Evolutionary conservation across 2,888 invertebrate species (phyloP).

Genomic region (Fissipunctia ypsillon): DNA sequence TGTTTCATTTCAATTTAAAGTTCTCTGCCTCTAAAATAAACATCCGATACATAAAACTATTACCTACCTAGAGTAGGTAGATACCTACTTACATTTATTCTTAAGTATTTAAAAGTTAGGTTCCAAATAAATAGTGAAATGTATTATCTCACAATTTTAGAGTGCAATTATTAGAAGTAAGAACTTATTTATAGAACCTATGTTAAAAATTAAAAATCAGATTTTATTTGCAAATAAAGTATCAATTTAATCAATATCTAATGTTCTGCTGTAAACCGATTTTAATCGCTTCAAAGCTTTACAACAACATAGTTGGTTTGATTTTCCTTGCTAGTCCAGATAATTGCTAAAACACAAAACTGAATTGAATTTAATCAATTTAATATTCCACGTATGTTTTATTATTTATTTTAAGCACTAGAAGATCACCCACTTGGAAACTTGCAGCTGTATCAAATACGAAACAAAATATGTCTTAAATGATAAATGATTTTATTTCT

Average conservation of each 20-base stretch:
- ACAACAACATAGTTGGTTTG: not conserved
- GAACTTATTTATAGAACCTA: not conserved
- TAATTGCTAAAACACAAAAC: not conserved
- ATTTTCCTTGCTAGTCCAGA: not conserved
- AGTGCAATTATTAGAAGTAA: conserved; percentile 43
- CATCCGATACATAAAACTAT: too few relatives aligned
- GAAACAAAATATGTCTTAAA: not conserved
- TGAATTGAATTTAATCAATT: conserved; percentile 1
- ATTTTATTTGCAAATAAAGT: conserved; percentile 7
- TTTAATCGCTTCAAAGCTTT: not conserved
- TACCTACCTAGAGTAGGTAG: too few relatives aligned
- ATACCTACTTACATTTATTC: too few relatives aligned
- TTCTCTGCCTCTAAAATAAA: too few relatives aligned
- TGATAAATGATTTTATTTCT: too few relatives aligned
- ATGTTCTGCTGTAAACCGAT: not conserved
- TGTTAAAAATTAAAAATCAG: not conserved
- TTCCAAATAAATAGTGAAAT: too few relatives aligned
- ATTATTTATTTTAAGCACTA: not conserved
- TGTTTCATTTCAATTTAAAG: too few relatives aligned
- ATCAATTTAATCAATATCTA: not conserved
- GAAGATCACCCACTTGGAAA: not conserved
- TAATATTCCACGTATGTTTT: not conserved
- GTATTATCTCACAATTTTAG: conserved; percentile 11
- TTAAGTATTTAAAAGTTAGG: too few relatives aligned
- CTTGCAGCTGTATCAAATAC: not conserved